Percentiles rank a stretch among this genome's conserved stretches.
Evolutionary conservation across 2,797 vertebrate species (phyloP).

Genomic region (Moxostoma hubbsi): DNA sequence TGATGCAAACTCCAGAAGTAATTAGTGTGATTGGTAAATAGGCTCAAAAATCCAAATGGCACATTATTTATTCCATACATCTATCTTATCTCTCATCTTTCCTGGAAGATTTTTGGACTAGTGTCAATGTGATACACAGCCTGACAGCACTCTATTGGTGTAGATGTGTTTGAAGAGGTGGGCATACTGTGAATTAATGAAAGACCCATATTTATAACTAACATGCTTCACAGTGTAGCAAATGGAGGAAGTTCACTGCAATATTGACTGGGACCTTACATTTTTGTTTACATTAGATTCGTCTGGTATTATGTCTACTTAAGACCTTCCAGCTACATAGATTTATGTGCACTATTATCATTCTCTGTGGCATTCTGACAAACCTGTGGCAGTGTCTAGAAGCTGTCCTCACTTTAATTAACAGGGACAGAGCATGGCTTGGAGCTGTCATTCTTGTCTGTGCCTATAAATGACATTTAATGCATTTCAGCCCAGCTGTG

Average conservation of each 20-base stretch:
- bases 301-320: slow-evolving; percentile 59
- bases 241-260: not conserved
- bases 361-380: slow-evolving; percentile 71
- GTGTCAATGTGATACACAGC: not conserved
- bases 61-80: too few relatives aligned
- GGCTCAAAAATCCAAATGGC: too few relatives aligned
- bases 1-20: too few relatives aligned
- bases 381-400: slow-evolving; percentile 70
- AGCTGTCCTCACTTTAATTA: slow-evolving; percentile 75
- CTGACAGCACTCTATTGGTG: too few relatives aligned
- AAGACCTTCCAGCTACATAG: slow-evolving; percentile 67
- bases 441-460: slow-evolving; percentile 70
- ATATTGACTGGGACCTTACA: not conserved
- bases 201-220: not conserved
- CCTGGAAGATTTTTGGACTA: not conserved
- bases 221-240: slow-evolving; percentile 4
- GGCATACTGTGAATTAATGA: too few relatives aligned
- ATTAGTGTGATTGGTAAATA: too few relatives aligned
- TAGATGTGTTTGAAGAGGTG: too few relatives aligned
- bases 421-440: slow-evolving; percentile 74
- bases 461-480: slow-evolving; percentile 71
- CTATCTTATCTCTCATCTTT: not conserved
- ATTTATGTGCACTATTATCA: slow-evolving; percentile 74
- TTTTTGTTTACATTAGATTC: slow-evolving; percentile 60
- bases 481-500: slow-evolving; percentile 64